phyloP scores from a whole-genome alignment of 2,888 invertebrate species.

The Erebia epiphron region DNA sequence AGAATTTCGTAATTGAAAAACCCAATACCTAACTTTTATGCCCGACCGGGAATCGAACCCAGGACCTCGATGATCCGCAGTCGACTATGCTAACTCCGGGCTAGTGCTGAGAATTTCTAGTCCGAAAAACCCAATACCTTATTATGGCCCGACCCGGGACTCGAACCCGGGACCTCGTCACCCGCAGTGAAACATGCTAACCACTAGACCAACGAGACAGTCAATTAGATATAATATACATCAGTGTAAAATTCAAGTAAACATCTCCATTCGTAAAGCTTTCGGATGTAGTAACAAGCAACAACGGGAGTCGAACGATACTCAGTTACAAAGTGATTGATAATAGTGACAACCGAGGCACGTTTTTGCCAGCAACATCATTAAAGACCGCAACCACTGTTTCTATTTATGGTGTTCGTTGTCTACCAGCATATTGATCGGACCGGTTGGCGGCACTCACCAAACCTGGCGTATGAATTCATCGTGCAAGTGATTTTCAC shows the following conservation, averaged over 20 bases:
- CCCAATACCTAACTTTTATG: no score
- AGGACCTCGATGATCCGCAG: no score
- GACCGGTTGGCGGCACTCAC: conserved; percentile 54
- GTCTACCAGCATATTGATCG: conserved; percentile 72
- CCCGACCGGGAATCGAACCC: no score
- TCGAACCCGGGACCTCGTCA: no score
- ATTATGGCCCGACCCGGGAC: no score
- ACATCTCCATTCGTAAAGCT: conserved; percentile 9
- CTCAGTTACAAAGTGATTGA: conserved; percentile 61
- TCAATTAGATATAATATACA: no score
- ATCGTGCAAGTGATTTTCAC: conserved; percentile 61
- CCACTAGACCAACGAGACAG: no score
- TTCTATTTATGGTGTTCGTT: conserved; percentile 74
- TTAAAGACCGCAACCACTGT: conserved; percentile 64
- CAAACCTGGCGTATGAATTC: conserved; percentile 51
- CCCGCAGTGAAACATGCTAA: no score
- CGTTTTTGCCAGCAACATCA: conserved; percentile 65
- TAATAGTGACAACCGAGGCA: conserved; percentile 61
- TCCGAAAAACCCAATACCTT: no score
- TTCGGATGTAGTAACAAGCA: conserved; percentile 14
- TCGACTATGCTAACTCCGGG: no score
- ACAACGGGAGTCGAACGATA: conserved; percentile 54
- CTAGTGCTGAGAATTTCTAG: no score
- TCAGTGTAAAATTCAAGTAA: conserved; percentile 3
- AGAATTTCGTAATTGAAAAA: no score